Percentiles rank a stretch among this genome's conserved stretches.
Conservation (phyloP, 2,113 vertebrate genomes). For the Poeciliopsis occidentalis region DNA sequence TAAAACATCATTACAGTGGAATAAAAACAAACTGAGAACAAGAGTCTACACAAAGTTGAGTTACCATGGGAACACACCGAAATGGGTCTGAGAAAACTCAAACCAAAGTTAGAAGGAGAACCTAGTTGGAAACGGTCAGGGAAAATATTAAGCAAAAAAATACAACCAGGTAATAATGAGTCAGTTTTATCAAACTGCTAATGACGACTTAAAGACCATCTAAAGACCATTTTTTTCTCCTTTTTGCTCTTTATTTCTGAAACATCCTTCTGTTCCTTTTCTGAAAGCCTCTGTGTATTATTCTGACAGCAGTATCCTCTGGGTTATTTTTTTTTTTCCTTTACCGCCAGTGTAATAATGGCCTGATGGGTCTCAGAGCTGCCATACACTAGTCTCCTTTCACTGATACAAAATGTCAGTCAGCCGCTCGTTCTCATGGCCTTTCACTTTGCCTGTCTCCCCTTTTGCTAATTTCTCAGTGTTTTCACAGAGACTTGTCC, state of each 20-base stretch:
- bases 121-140: too few relatives aligned
- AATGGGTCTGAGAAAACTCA: too few relatives aligned
- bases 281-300: slow-evolving; percentile 12
- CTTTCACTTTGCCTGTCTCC: slow-evolving; percentile 40
- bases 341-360: slow-evolving; percentile 50
- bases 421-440: slow-evolving; percentile 10
- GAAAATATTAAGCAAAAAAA: too few relatives aligned
- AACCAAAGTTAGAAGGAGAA: too few relatives aligned
- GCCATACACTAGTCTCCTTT: slow-evolving; percentile 31
- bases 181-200: background rate
- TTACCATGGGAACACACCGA: too few relatives aligned
- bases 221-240: background rate
- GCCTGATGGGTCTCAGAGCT: slow-evolving; percentile 41
- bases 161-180: background rate
- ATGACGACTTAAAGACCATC: background rate
- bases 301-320: slow-evolving; percentile 28
- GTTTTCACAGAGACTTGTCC: slow-evolving; percentile 5
- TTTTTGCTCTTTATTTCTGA: slow-evolving; percentile 8
- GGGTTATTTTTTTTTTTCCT: slow-evolving; percentile 46
- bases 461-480: background rate
- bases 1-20: too few relatives aligned
- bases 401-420: slow-evolving; percentile 46
- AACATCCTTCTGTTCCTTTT: slow-evolving; percentile 14
- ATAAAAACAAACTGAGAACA: too few relatives aligned
- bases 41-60: too few relatives aligned